Evolutionary conservation across 2,888 invertebrate genomes (phyloP), one percentile per base, ranked within the genome.

Genomic region (Autographa pulchrina): DNA sequence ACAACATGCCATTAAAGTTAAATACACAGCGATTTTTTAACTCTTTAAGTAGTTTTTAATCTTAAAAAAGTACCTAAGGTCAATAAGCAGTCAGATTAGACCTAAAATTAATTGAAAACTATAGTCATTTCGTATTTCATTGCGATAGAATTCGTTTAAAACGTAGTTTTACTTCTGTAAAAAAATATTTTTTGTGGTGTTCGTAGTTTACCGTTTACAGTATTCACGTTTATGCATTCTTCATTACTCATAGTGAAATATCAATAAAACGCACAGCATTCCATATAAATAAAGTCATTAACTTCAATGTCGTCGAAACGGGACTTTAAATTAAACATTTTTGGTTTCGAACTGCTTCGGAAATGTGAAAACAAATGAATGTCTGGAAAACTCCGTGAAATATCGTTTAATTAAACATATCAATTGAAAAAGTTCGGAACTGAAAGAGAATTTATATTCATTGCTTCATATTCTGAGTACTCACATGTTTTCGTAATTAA

Each of bases 391-490:
- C 20, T 59, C 32, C n/a, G 32, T 74, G 25, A 60, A 74, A 63
- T 73, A 43, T 68, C 41, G 62, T 68, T 62, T 54, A 68, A 60
- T 63, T 60, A 54, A 75, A 75, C 54, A 38, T 16, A 38, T 66
- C 38, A 41, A 52, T 59, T 62, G 58, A 52, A 73, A 72, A 66
- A 66, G 43, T 54, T 48, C 18, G 6, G 0, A 13, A 8, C 32
- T 48, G 56, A 65, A 43, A 25, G 18, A 38, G 9, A 11, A 13
- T n/a, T 32, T 69, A 52, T 16, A 60, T 38, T 38, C 2, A 38
- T 52, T 63, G 35, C 18, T 18, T n/a, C 48, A 48, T 48, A 48
- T 48, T 48, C 48, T 7, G 48, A n/a, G 48, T n/a, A 48, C 48
- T 7, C 48, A 7, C n/a, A 48, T 48, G 48, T 48, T 48, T 48